A percentile compares a stretch with the other conserved stretches of the same genome.
Evolutionary conservation across 2,888 invertebrate species (phyloP).

Genomic region (Seira musarum): DNA sequence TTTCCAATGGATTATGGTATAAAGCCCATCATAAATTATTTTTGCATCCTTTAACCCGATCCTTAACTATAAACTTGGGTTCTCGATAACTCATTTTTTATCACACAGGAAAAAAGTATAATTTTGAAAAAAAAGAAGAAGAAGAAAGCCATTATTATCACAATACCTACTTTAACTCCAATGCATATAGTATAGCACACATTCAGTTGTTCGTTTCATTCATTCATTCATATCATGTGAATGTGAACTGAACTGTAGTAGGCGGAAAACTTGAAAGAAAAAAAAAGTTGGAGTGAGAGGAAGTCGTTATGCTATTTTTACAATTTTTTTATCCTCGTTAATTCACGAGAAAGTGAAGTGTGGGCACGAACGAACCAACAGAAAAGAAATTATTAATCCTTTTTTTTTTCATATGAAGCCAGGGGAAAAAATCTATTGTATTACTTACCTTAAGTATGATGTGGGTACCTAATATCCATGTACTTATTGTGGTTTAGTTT

Average conservation of each 20-base stretch:
- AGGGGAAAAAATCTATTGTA: neutral
- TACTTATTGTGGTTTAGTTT: slow-evolving; percentile 20
- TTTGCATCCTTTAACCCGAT: slow-evolving; percentile 51
- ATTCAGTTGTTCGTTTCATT: too few relatives aligned
- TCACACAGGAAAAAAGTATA: slow-evolving; percentile 9
- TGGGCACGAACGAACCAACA: neutral
- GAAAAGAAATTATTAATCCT: slow-evolving; percentile 48
- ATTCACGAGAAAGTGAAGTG: slow-evolving; percentile 24
- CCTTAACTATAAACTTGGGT: slow-evolving; percentile 32
- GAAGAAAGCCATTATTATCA: neutral
- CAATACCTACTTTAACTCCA: neutral
- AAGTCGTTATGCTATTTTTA: slow-evolving; percentile 38
- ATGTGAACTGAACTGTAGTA: too few relatives aligned
- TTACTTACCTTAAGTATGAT: neutral
- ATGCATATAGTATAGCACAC: too few relatives aligned
- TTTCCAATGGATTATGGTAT: slow-evolving; percentile 50
- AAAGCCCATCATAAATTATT: slow-evolving; percentile 51
- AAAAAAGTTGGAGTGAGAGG: slow-evolving; percentile 12
- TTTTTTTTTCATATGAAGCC: slow-evolving; percentile 6
- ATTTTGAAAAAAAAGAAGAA: slow-evolving; percentile 15
- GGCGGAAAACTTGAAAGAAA: slow-evolving; percentile 30
- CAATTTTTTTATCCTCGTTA: slow-evolving; percentile 9
- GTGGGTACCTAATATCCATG: neutral
- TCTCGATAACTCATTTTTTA: slow-evolving; percentile 42
- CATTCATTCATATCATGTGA: too few relatives aligned